Conservation (phyloP, 2,797 vertebrate genomes). For the Oreochromis grahami region DNA sequence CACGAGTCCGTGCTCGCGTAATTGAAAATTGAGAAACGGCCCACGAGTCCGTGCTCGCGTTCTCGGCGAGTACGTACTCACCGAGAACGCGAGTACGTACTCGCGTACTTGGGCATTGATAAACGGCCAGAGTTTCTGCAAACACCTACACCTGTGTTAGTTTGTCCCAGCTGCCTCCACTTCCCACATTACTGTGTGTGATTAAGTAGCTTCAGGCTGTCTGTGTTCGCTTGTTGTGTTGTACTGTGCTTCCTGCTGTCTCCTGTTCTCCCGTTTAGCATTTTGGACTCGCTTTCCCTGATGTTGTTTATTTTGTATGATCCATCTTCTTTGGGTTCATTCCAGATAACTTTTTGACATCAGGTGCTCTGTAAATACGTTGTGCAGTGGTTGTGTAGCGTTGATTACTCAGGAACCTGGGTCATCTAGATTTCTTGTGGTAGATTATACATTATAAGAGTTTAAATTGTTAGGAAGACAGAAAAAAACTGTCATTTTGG, state of each 20-base stretch:
- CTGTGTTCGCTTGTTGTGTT: background rate
- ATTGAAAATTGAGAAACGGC: too few relatives aligned
- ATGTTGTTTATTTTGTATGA: background rate
- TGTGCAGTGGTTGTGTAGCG: accelerated
- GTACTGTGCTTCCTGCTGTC: background rate
- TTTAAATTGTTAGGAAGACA: background rate
- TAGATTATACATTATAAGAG: background rate
- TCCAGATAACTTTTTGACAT: background rate
- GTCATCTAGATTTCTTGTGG: background rate
- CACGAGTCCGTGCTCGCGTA: too few relatives aligned
- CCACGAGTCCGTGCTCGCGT: too few relatives aligned
- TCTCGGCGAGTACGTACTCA: too few relatives aligned
- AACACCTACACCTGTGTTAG: background rate
- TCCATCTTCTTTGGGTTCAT: background rate
- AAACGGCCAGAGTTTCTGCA: too few relatives aligned
- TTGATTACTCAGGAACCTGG: background rate
- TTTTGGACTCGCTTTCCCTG: background rate
- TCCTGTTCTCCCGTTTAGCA: background rate
- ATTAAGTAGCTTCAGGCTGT: background rate
- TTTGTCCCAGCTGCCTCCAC: background rate
- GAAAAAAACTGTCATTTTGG: accelerated
- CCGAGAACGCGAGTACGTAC: too few relatives aligned
- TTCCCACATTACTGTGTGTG: background rate
- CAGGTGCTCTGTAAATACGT: background rate
- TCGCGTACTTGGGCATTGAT: too few relatives aligned